Conservation (phyloP, 2,888 invertebrate genomes). For the Volucella bombylans region DNA sequence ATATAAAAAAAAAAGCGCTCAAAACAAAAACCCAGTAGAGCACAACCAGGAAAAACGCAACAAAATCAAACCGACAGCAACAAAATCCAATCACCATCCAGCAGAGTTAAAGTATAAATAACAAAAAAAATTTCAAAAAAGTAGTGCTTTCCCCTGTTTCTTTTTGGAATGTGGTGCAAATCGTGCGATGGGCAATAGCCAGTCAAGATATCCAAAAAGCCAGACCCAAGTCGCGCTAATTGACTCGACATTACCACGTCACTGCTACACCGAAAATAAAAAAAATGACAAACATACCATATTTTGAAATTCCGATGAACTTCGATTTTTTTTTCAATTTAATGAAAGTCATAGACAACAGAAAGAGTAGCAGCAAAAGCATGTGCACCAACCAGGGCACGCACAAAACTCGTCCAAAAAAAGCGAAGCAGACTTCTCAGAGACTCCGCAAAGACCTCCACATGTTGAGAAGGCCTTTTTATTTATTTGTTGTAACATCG, state of each 20-base stretch:
- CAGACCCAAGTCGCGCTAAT: constrained; percentile 4
- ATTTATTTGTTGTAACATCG: too few species aligned
- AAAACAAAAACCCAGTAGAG: constrained; percentile 22
- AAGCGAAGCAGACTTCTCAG: constrained; percentile 31
- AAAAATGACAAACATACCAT: constrained; percentile 12
- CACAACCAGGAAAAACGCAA: constrained; percentile 36
- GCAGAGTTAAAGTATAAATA: neutral
- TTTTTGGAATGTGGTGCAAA: constrained; percentile 61
- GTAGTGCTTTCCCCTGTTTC: constrained; percentile 45
- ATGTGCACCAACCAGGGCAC: constrained; percentile 33
- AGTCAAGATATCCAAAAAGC: constrained; percentile 49
- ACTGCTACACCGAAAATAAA: constrained; percentile 31
- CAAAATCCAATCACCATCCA: neutral
- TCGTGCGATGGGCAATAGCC: constrained; percentile 43
- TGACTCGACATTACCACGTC: constrained; percentile 53
- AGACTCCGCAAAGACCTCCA: neutral
- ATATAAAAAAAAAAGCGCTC: neutral
- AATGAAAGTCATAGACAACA: constrained; percentile 55
- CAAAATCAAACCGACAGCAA: constrained; percentile 9
- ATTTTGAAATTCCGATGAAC: constrained; percentile 64
- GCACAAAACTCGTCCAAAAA: constrained; percentile 45
- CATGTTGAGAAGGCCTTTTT: neutral
- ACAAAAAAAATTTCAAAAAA: constrained; percentile 15
- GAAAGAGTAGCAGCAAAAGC: constrained; percentile 1
- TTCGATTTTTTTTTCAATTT: constrained; percentile 37